phyloP scores from a whole-genome alignment of 2,797 vertebrate species.

The Allobates femoralis region DNA sequence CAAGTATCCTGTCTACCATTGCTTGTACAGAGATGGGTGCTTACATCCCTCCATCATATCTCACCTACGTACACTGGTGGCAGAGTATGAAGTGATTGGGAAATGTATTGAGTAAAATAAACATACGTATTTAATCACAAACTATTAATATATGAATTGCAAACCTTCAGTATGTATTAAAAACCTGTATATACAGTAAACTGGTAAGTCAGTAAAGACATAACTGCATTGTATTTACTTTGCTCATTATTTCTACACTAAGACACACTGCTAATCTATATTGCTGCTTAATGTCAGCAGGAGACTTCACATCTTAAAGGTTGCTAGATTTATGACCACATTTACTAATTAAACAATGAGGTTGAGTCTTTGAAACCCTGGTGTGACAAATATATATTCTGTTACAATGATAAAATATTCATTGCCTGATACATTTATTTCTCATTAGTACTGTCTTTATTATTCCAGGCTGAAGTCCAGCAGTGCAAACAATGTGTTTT shows the following conservation, averaged over 20 bases:
- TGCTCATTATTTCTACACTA: constrained; percentile 24
- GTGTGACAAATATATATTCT: constrained; percentile 53
- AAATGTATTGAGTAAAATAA: too few relatives aligned
- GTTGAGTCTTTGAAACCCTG: constrained; percentile 48
- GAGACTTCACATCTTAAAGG: constrained; percentile 53
- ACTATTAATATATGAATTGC: background rate
- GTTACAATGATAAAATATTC: constrained; percentile 55
- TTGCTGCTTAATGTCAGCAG: constrained; percentile 52
- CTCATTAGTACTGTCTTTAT: constrained; percentile 48
- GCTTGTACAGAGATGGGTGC: too few relatives aligned
- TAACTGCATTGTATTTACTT: constrained; percentile 17
- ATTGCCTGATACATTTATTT: constrained; percentile 58
- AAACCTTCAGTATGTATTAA: background rate
- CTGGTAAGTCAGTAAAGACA: background rate
- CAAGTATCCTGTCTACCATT: too few relatives aligned
- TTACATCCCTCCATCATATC: too few relatives aligned
- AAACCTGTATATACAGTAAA: background rate
- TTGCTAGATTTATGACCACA: constrained; percentile 53
- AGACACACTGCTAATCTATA: constrained; percentile 47
- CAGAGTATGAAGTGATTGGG: too few relatives aligned
- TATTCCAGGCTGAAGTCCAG: constrained; percentile 20
- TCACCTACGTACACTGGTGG: too few relatives aligned
- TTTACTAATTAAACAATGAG: constrained; percentile 60
- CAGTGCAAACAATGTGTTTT: constrained; percentile 35
- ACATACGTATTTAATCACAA: too few relatives aligned